Conservation (phyloP, 2,888 invertebrate genomes). For the Ernsta delagoae region DNA sequence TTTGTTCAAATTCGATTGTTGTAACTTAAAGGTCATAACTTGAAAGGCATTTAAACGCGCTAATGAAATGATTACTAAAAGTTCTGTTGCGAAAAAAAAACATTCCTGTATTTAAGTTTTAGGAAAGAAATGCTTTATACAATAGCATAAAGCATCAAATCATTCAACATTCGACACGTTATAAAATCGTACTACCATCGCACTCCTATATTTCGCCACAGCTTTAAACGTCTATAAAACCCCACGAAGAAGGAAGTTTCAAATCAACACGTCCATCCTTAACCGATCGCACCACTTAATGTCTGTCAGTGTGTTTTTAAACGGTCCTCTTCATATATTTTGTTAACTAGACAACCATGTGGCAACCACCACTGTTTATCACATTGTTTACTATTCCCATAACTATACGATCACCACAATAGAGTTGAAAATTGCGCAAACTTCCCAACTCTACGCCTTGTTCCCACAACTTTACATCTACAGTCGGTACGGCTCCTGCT, state of each 20-base stretch:
- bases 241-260: slow-evolving; percentile 25
- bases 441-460: slow-evolving; percentile 39
- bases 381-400: slow-evolving; percentile 33
- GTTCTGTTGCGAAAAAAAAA: too few species aligned
- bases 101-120: too few species aligned
- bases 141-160: too few species aligned
- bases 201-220: slow-evolving; percentile 5
- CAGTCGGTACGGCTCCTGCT: slow-evolving; percentile 41
- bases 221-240: slow-evolving; percentile 25
- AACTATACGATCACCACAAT: slow-evolving; percentile 39
- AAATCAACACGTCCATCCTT: slow-evolving; percentile 29
- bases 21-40: background rate
- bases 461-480: slow-evolving; percentile 47
- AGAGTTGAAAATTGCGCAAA: slow-evolving; percentile 56
- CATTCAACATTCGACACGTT: too few species aligned
- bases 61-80: too few species aligned
- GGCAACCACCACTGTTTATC: slow-evolving; percentile 52
- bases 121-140: too few species aligned
- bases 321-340: slow-evolving; percentile 74
- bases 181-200: background rate
- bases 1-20: background rate
- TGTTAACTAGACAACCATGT: slow-evolving; percentile 71
- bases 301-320: slow-evolving; percentile 70
- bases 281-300: slow-evolving; percentile 61
- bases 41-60: background rate